Base-by-base conservation (phyloP, 1,140 invertebrate genomes). In the Lethocerus indicus region DNA sequence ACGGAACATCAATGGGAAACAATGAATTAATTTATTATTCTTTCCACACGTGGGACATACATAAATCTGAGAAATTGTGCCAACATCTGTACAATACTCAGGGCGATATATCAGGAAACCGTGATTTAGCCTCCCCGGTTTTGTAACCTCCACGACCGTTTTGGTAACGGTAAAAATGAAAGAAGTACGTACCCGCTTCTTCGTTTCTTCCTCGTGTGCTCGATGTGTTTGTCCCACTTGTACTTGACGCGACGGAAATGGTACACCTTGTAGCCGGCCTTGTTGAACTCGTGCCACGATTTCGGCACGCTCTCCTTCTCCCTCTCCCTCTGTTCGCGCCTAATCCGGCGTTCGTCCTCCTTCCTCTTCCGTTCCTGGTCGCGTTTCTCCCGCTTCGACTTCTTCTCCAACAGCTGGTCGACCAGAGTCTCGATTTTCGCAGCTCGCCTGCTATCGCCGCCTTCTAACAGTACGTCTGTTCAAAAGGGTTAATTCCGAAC, bases 251-350 rank as follows among this genome's bases (percentile, higher is more conserved):
- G 35, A 0, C 51, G 50, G 29, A 53, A 54, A 47, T 55, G 40
- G 27, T 47, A 27, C 4, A 54, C 24, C 37, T 50, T 50, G 25
- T 45, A 54, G 6, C 50, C 52, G 7, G 49, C 20, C n/a, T 43
- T 50, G 7, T 47, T 53, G 21, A 57, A 53, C 16, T 57, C 56
- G 6, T 37, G 37, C 56, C 56, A 57, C 29, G 36, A 41, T 28
- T 51, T 40, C 13, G 55, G 55, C 32, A 29, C 23, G 43, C 48
- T n/a, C 28, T 53, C 21, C 18, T 35, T 45, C 46, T 56, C 40
- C n/a, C 39, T 21, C 28, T 49, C 46, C 42, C 18, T 25, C 24
- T 41, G 32, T 41, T 40, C 46, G 20, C 18, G 18, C 18, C 21
- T 44, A 9, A n/a, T 44, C 20, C 25, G 27, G 7, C 42, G 35